Conservation (phyloP, 2,113 vertebrate species). For the Arenaria interpres region DNA sequence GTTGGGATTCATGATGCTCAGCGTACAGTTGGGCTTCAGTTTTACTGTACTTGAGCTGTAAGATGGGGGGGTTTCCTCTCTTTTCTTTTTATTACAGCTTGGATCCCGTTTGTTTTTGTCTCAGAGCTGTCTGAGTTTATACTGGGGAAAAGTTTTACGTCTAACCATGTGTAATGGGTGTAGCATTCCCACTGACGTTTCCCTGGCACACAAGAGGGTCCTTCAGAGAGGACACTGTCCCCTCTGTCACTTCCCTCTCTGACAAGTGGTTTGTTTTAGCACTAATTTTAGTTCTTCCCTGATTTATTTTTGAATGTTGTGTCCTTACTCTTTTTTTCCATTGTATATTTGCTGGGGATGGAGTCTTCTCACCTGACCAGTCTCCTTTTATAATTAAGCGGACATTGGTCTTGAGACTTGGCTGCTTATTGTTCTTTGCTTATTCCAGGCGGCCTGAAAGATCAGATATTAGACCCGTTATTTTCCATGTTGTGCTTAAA, state of each 20-base stretch:
- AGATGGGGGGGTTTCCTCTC: not conserved
- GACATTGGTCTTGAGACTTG: not conserved
- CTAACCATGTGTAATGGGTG: not conserved
- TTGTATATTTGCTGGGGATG: not conserved
- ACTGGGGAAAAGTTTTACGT: not conserved
- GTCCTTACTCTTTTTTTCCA: not conserved
- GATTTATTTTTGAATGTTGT: not conserved
- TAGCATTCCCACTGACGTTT: not conserved
- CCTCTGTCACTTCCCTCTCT: not conserved
- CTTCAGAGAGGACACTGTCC: not conserved
- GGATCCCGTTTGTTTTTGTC: not conserved
- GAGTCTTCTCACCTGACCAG: not conserved
- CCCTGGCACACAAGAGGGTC: not conserved
- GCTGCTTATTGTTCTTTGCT: not conserved
- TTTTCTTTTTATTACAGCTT: not conserved
- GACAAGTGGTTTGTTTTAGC: not conserved
- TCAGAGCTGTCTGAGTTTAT: not conserved
- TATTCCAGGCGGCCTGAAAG: not conserved
- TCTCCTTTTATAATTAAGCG: not conserved
- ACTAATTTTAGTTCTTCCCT: not conserved
- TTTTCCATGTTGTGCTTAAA: constrained; percentile 17
- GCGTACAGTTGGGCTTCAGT: not conserved
- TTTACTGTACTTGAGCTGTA: not conserved
- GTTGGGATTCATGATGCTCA: not conserved
- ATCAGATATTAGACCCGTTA: not conserved